Evolutionary conservation across 2,113 vertebrate species (phyloP), one percentile per base, ranked within the genome.

Genomic region (Pluvianellus socialis): DNA sequence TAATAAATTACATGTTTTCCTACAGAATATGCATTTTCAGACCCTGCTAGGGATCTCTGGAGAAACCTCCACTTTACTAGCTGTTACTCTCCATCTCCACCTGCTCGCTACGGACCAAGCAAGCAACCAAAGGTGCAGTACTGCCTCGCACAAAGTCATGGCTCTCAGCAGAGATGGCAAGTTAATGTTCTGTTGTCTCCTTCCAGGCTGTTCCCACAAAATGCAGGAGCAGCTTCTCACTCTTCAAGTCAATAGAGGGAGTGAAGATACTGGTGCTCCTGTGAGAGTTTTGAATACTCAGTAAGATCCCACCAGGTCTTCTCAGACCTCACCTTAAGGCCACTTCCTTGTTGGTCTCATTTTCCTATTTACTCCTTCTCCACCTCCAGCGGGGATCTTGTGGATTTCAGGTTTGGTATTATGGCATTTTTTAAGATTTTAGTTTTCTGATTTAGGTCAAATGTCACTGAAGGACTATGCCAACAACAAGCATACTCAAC

Each of bases 241-340:
- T 66, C 12, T 63, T 61, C 0, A 9, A 30, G 21, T 32, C 20
- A 62, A 49, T 30, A 67, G 23, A 72, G 14, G 20, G 10, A 35
- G 6, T 7, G 9, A 65, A 65, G 35, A 38, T 49, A 79, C 2
- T 28, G 14, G 19, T 56, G 53, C 0, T 3, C 58, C 1, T 1
- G 19, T 44, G 44, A 67, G 26, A 79, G 14, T 45, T 79, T 27
- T 82, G 62, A 61, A 26, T 15, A 47, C 52, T 38, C 32, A 63
- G 2, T 30, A 67, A 58, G 14, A 35, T 59, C 50, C 13, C 7
- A 63, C 4, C 11, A 68, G n/a, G 24, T 55, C 40, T 83, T 79
- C 67, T 76, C 42, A 73, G 30, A 85, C 32, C 24, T 86, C 5
- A 33, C 6, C 6, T 10, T 45, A 88, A 65, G 14, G n/a, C 26